Conservation (phyloP, 2,113 vertebrate species). For the Todiramphus chloris region DNA sequence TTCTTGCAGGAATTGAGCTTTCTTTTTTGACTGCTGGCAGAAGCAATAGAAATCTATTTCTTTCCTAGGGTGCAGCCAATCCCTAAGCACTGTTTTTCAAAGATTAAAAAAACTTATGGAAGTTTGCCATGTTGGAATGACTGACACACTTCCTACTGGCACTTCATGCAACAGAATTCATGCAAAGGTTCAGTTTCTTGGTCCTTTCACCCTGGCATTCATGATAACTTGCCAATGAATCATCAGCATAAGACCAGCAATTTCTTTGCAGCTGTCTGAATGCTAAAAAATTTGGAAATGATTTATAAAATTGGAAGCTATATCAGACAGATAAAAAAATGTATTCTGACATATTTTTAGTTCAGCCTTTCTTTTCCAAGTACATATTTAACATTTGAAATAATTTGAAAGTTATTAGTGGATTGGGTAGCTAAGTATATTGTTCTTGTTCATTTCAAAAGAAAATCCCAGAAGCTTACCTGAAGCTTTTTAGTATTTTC, state of each 20-base stretch:
- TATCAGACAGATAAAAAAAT: background rate
- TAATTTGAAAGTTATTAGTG: background rate
- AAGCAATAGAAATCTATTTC: background rate
- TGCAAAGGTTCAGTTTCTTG: background rate
- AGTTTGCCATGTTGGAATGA: background rate
- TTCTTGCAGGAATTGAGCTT: background rate
- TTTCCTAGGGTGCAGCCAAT: background rate
- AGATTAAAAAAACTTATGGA: background rate
- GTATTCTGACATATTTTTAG: background rate
- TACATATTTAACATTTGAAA: background rate
- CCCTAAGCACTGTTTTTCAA: background rate
- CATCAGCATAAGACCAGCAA: background rate
- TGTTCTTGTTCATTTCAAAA: background rate
- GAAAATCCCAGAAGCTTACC: background rate
- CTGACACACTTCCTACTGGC: fast-evolving
- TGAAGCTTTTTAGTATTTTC: background rate
- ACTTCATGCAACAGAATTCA: background rate
- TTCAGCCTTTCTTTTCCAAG: background rate
- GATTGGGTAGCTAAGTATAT: background rate
- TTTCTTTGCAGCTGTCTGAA: background rate
- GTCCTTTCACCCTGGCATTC: background rate
- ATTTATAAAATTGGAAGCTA: background rate
- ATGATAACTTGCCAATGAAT: background rate
- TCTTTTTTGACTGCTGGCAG: background rate
- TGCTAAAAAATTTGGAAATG: background rate